Evolutionary conservation across 2,797 vertebrate genomes (phyloP).

Genomic region (Paguma larvata): DNA sequence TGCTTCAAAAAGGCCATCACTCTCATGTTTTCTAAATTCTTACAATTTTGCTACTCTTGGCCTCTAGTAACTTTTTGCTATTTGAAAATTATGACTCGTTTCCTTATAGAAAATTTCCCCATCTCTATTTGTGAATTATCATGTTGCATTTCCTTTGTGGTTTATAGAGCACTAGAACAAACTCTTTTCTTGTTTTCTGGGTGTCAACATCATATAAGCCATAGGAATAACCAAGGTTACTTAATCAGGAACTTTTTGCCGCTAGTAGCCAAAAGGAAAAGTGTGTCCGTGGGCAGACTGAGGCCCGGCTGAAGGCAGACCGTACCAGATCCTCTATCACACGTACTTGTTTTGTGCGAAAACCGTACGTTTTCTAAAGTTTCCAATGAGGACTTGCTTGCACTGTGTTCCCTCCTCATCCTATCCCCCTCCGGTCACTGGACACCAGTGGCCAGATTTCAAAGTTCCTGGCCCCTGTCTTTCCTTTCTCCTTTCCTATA

Average conservation of each 20-base stretch:
- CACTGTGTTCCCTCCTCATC: not conserved
- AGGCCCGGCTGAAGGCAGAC: not conserved
- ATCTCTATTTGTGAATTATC: not conserved
- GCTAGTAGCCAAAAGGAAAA: not conserved
- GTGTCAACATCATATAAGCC: not conserved
- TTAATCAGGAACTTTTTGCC: slow-evolving; percentile 44
- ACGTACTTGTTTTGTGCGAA: not conserved
- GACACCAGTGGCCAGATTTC: not conserved
- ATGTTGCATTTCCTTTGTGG: slow-evolving; percentile 6
- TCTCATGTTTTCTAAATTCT: slow-evolving; percentile 70
- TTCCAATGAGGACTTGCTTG: not conserved
- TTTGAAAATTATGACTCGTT: slow-evolving; percentile 47
- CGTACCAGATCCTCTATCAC: not conserved
- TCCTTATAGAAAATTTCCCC: not conserved
- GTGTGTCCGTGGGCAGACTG: not conserved
- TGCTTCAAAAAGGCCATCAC: slow-evolving; percentile 5
- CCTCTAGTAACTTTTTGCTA: slow-evolving; percentile 64
- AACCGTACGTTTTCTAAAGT: not conserved
- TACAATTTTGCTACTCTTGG: slow-evolving; percentile 1
- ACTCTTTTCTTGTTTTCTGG: not conserved
- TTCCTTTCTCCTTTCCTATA: not conserved
- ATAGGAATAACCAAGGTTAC: not conserved
- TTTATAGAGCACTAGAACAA: not conserved
- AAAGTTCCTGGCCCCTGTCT: not conserved
- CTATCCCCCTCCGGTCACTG: not conserved